phyloP scores from a whole-genome alignment of 2,797 vertebrate genomes.

The Typhlichthys eigenmanni region DNA sequence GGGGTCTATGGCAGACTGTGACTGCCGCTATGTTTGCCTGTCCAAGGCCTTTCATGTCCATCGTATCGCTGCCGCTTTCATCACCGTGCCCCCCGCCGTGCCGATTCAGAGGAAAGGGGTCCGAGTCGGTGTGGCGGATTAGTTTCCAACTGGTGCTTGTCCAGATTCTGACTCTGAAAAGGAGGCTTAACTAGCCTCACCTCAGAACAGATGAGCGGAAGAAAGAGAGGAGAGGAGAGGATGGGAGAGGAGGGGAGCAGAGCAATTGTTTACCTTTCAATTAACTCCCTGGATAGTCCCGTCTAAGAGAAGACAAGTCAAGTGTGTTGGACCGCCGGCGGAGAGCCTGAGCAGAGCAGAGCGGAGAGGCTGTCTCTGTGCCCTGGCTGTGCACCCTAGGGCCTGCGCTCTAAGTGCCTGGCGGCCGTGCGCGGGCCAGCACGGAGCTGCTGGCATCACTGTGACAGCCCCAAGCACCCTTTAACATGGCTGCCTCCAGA shows the following conservation, averaged over 20 bases:
- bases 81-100: constrained; percentile 64
- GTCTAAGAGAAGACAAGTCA: constrained; percentile 55
- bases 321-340: constrained; percentile 52
- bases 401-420: neutral
- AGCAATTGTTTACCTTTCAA: constrained; percentile 71
- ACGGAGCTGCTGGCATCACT: constrained; percentile 45
- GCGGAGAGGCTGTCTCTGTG: neutral
- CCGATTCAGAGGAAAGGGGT: constrained; percentile 68
- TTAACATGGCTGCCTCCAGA: constrained; percentile 45
- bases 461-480: constrained; percentile 27
- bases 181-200: constrained; percentile 65
- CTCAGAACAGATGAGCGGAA: constrained; percentile 49
- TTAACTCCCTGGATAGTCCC: constrained; percentile 60
- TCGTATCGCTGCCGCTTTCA: constrained; percentile 72
- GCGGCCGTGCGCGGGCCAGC: constrained; percentile 12
- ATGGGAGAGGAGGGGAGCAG: constrained; percentile 13
- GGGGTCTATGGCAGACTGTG: constrained; percentile 49
- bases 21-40: constrained; percentile 61
- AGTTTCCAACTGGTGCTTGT: constrained; percentile 77
- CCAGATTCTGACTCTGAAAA: constrained; percentile 64
- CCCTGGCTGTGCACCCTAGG: neutral
- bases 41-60: constrained; percentile 69
- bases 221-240: constrained; percentile 16
- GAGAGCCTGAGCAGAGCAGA: constrained; percentile 21
- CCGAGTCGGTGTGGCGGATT: constrained; percentile 71